Evolutionary conservation across 2,888 invertebrate species (phyloP), one percentile per base, ranked within the genome.

Genomic region (Poecilus cupreus): DNA sequence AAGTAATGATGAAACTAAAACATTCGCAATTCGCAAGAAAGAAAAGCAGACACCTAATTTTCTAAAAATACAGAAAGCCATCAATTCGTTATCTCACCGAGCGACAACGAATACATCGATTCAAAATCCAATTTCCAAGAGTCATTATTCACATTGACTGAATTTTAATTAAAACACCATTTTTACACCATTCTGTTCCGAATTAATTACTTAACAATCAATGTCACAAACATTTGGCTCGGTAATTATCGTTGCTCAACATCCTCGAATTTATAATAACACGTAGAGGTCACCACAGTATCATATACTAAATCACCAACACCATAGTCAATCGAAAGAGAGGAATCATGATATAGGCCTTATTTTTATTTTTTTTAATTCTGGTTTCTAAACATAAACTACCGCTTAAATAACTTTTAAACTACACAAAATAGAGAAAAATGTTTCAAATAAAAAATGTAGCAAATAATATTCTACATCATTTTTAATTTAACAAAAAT

Each of bases 181-280:
- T 68, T 68, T 37, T 37, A 68, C 32, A 24, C 10, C 16, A 18
- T 18, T 68, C 3, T 37, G 2, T 11, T 11, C 37, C n/a, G 26
- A 24, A 37, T 68, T 68, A 68, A 37, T 68, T 68, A 39, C 3
- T 68, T 13, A 37, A 68, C 32, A 68, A 68, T 68, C 68, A 68
- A 68, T 68, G 68, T 39, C 68, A 68, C 24, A 57, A 24, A 24
- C 22, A 57, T 24, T 51, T 18, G 51, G 16, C 16, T 24, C 20
- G 11, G 22, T 11, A 57, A 24, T 57, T 18, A 54, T 2, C 20
- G 10, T 54, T 54, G 13, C 51, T 6, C 20, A 54, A 54, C 51
- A 54, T 51, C 51, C 51, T 57, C 22, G 22, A 57, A 57, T 10
- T 57, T 57, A 57, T 24, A 57, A 57, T 51, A 51, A 18, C 51